Conservation (phyloP, 2,113 vertebrate genomes). For the Chaetodon auriga region DNA sequence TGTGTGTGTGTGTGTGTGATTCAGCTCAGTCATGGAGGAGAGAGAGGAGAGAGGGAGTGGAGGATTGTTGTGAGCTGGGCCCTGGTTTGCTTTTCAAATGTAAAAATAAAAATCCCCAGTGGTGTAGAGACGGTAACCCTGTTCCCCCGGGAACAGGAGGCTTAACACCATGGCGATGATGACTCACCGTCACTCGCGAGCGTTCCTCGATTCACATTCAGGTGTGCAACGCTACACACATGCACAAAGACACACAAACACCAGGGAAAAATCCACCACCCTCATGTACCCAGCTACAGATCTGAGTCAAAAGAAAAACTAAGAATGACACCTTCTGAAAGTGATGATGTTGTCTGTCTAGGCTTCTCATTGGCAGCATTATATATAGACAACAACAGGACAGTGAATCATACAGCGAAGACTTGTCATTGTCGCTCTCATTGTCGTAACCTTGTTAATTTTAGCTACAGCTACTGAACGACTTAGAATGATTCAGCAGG, state of each 20-base stretch:
- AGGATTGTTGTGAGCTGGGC: conserved; percentile 66
- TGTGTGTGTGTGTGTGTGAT: conserved; percentile 48
- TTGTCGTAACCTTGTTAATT: conserved; percentile 10
- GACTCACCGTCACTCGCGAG: conserved; percentile 72
- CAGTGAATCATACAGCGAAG: neutral
- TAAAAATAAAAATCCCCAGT: conserved; percentile 78
- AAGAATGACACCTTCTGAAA: conserved; percentile 29
- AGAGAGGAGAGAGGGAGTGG: conserved; percentile 37
- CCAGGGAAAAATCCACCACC: conserved; percentile 36
- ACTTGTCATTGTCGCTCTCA: neutral
- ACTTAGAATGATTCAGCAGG: conserved; percentile 6
- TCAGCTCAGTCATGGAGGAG: conserved; percentile 47
- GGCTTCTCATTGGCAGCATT: neutral
- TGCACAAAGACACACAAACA: conserved; percentile 25
- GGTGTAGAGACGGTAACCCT: conserved; percentile 72
- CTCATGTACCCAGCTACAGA: conserved; percentile 33
- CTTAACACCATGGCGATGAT: conserved; percentile 78
- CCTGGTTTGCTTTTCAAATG: conserved; percentile 77
- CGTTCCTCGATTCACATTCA: conserved; percentile 68
- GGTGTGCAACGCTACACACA: conserved; percentile 66
- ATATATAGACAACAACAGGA: conserved; percentile 6
- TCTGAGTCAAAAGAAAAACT: conserved; percentile 31
- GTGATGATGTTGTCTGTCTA: conserved; percentile 7
- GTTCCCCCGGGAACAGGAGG: conserved; percentile 74
- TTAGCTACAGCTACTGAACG: conserved; percentile 17